These are phyloP conservation scores for Lymantria monacha DNA, from an alignment of 2,888 invertebrate species.

Conservation along the genomic window DNA sequence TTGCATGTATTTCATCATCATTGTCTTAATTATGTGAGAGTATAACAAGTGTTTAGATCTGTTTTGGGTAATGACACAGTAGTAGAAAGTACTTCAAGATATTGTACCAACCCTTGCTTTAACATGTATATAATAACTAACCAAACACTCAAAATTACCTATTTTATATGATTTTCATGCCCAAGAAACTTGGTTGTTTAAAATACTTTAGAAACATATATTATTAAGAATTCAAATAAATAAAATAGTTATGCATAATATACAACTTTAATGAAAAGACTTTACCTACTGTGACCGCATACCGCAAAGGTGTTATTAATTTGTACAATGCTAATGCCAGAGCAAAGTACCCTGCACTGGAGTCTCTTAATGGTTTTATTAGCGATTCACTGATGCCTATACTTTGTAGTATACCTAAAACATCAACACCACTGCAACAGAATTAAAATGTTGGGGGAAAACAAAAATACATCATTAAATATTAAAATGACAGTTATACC, in stretches of 20 bases:
- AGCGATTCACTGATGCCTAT: slow-evolving; percentile 90
- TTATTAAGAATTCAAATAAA: no score
- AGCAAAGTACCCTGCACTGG: slow-evolving; percentile 94
- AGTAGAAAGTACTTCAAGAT: no score
- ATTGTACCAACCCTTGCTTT: no score
- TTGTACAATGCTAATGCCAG: slow-evolving; percentile 96
- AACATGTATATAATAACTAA: no score
- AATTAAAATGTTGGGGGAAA: slow-evolving; percentile 8
- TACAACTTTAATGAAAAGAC: neutral
- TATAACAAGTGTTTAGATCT: no score
- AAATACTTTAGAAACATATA: no score
- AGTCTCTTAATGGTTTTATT: slow-evolving; percentile 88
- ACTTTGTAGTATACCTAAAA: slow-evolving; percentile 88
- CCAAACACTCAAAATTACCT: no score
- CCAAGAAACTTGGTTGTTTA: no score
- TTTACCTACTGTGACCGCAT: slow-evolving; percentile 95
- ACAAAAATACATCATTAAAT: neutral
- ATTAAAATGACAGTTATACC: slow-evolving; percentile 18
- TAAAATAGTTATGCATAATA: neutral
- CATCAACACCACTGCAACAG: slow-evolving; percentile 93
- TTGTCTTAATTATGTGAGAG: no score
- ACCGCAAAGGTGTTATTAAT: slow-evolving; percentile 93
- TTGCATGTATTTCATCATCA: no score
- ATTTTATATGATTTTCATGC: no score
- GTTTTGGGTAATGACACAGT: no score